Base-by-base conservation (phyloP, 2,113 vertebrate genomes). In the Epinephelus fuscoguttatus region DNA sequence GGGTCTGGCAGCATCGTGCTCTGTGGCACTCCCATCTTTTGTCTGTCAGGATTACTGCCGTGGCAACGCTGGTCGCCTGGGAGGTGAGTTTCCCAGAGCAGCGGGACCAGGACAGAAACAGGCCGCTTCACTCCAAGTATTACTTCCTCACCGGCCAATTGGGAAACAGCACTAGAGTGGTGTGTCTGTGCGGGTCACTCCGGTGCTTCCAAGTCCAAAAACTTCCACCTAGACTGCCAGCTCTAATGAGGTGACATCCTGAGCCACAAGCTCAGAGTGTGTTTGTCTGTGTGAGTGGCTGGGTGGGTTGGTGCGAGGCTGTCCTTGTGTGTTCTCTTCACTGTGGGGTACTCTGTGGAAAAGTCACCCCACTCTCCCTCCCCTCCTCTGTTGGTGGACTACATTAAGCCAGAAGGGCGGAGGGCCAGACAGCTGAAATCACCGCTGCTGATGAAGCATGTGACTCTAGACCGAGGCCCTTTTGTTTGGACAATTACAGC, bases 41-140 rank as follows among this genome's bases (percentile, higher is more conserved):
- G 93, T 95, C 89, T 40, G 76, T 80, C 81, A 80, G 93, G 95
- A 95, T 95, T 95, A 95, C 87, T 85, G 91, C 94, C 92, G 88
- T 94, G 95, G 94, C 89, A 95, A 95, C 91, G 83, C 85, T 72
- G 91, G 93, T 92, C 88, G 86, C 93, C 89, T 74, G 90, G 91
- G 94, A 93, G 89, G 89, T 86, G 86, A 93, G 86, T 88, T 95
- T 94, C 93, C 94, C 89, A 91, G 91, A 93, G 86, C 79, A 85
- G 88, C 30, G 7, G 87, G 80, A 93, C 87, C 53, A 68, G 81
- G 78, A 88, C 84, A 88, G 84, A 91, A 91, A 89, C 91, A 88
- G 87, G 69, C 74, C 1, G 70, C 87, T 78, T 85, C 74, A 78
- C 70, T 91, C 93, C 75, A 83, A 92, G 78, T 87, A 80, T 89